Base-by-base conservation (phyloP, 2,797 vertebrate species). In the Discoglossus pictus region DNA sequence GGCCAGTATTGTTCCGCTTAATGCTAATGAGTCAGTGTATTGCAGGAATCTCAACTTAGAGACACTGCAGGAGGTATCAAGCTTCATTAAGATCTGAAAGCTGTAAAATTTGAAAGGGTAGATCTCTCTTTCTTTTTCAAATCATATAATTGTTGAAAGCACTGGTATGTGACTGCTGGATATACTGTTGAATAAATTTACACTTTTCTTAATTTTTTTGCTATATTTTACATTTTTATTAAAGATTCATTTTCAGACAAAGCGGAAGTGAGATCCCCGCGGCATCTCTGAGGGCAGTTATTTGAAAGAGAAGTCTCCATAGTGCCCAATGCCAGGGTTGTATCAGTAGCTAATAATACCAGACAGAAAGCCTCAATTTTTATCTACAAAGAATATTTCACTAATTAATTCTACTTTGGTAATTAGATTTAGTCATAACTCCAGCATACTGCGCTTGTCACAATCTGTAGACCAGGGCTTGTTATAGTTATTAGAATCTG, bases 71-170 rank as follows among this genome's bases (percentile, higher is more conserved):
- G 83, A 83, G 77, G 79, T 59, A 34, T 24, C 59, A 21, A 2
- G 70, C 43, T 61, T 79, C 83, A 72, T 83, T 73, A 80, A 79
- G 50, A 71, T 81, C 74, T 48, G 15, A 75, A 74, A 79, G 83
- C 75, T 81, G 72, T 68, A 66, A 73, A 59, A 68, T 69, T 70
- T 61, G 64, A 31, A 56, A 78, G 68, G 65, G 68, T 1, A 44
- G 74, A n/a, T 73, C 77, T 50, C 73, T 71, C 55, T 75, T 64
- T 24, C 73, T 74, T 17, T 73, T 70, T 73, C 59, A 53, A 78
- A 53, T n/a, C 43, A 63, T 64, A 47, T 44, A 61, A 70, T 70
- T 71, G 74, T 79, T 82, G 17, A 83, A 83, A 80, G 68, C 60
- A 1, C 27, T 17, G 47, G 16, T 44, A 46, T 78, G 66, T 72